Evolutionary conservation across 2,113 vertebrate species (phyloP).

Genomic region (Dipodomys merriami): DNA sequence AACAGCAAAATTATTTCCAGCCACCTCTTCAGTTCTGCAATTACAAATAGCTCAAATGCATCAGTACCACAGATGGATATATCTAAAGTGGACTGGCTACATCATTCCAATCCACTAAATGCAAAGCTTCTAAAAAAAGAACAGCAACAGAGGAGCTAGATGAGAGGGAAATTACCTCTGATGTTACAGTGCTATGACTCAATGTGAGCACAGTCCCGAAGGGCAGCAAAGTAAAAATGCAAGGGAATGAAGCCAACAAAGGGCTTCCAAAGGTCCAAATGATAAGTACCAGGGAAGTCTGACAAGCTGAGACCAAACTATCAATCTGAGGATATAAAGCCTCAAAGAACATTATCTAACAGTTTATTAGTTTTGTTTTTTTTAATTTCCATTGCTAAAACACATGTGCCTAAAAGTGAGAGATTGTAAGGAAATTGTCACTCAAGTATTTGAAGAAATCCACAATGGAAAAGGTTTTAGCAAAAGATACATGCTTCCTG

Average conservation of each 20-base stretch:
- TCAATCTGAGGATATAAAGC: conserved; percentile 28
- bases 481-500: not conserved
- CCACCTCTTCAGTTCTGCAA: not conserved
- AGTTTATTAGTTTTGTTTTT: conserved; percentile 9
- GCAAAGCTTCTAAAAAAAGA: conserved; percentile 46
- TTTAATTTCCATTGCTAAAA: conserved; percentile 24
- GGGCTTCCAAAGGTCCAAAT: not conserved
- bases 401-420: not conserved
- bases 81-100: not conserved
- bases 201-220: not conserved
- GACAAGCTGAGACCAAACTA: not conserved
- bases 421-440: conserved; percentile 1
- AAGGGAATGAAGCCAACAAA: conserved; percentile 39
- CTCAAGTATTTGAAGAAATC: conserved; percentile 49
- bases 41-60: not conserved
- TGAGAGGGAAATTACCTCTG: conserved; percentile 38
- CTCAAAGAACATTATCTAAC: conserved; percentile 33
- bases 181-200: conserved; percentile 38
- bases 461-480: not conserved
- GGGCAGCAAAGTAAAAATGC: not conserved
- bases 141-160: conserved; percentile 18
- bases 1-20: conserved; percentile 21
- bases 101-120: conserved; percentile 30
- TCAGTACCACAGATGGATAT: not conserved
- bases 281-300: not conserved